Conservation (phyloP, 2,888 invertebrate genomes). For the Chaetogeoica ovagalla region DNA sequence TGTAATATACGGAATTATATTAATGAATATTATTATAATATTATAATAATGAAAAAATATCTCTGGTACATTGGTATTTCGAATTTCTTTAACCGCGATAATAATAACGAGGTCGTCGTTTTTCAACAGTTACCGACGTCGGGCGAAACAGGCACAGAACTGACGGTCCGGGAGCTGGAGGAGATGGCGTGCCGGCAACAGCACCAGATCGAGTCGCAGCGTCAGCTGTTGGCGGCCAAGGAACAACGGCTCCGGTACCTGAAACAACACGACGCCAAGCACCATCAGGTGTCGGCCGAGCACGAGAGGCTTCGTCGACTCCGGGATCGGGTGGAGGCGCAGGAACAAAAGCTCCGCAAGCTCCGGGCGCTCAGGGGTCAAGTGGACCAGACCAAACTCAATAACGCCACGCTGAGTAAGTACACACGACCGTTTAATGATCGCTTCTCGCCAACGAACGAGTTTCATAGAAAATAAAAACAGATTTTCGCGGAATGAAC, state of each 20-base stretch:
- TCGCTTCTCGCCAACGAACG: too few relatives aligned
- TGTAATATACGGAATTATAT: too few relatives aligned
- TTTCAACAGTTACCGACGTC: constrained; percentile 53
- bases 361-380: constrained; percentile 89
- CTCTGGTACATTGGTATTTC: too few relatives aligned
- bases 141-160: constrained; percentile 76
- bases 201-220: constrained; percentile 96
- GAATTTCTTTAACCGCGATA: too few relatives aligned
- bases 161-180: constrained; percentile 93
- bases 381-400: constrained; percentile 89
- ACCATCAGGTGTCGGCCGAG: constrained; percentile 78
- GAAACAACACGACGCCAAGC: constrained; percentile 86
- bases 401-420: constrained; percentile 88
- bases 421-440: constrained; percentile 58
- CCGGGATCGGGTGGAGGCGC: constrained; percentile 89
- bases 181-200: constrained; percentile 97
- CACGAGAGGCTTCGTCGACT: constrained; percentile 84
- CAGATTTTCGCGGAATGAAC: too few relatives aligned
- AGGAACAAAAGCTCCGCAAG: constrained; percentile 90
- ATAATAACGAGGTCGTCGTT: neutral
- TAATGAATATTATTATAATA: too few relatives aligned
- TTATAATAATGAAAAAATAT: too few relatives aligned
- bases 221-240: constrained; percentile 86
- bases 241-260: constrained; percentile 91
- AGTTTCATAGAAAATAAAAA: too few relatives aligned